Base-by-base conservation (phyloP, 2,888 invertebrate species). In the Meganola albula region DNA sequence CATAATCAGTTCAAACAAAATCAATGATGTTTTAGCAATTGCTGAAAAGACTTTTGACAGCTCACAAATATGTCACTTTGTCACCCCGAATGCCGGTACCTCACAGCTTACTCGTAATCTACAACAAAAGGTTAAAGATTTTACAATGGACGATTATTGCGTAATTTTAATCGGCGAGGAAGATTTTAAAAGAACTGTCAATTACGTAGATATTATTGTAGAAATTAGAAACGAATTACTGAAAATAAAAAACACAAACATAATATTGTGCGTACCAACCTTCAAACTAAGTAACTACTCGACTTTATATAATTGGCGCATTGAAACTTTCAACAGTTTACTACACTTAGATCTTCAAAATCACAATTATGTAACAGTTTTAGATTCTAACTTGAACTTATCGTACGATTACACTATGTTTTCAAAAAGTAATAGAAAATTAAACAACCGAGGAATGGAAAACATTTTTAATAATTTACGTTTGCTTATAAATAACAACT, bases 271-370 rank as follows among this genome's bases (percentile, higher is more conserved):
- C 6, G 16, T 16, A 13, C 30, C 29, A 5, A 16, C 16, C 4
- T 16, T 16, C 6, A 16, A 16, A 6, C 6, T 16, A 16, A 16
- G 24, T 10, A 24, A 24, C 7, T 10, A 10, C 7, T 13, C 7
- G 2, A 30, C 16, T 21, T 12, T 39, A 14, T 43, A 16, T 10
- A 43, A 43, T 10, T 21, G 24, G 23, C 20, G 38, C 12, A 12
- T 43, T 9, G 42, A 39, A 23, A 26, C 1, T 9, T 43, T 43
- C 12, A 43, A 43, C 12, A 39, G 29, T 10, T 10, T 35, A 3
- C 27, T 43, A 12, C 34, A 39, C 16, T 18, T 23, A 2, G 38
- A 39, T 18, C 13, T 24, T 1, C 2, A 6, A 8, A 38, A 23
- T 18, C 27, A 38, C 11, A 24, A 27, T 9, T 32, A 43, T 21